Base-by-base conservation (phyloP, 2,797 vertebrate genomes). In the Semaprochilodus insignis region DNA sequence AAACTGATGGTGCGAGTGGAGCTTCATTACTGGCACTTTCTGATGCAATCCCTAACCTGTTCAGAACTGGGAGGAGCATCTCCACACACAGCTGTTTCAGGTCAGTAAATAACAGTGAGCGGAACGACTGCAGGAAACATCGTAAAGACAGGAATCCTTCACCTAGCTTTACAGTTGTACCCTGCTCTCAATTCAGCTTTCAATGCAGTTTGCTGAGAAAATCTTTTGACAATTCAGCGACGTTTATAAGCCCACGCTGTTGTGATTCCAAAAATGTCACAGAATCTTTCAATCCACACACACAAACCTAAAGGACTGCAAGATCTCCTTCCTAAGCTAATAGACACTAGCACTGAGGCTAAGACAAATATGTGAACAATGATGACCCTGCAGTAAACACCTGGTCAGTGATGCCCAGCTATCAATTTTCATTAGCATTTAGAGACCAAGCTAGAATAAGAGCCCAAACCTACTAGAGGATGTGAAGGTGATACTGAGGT, bases 71-170 rank as follows among this genome's bases (percentile, higher is more conserved):
- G 25, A 44, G 51, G 40, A 25, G 66, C 27, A 52, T 10, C 25
- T 19, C 36, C 54, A 63, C 73, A 48, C 82, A 60, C 16, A 23
- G 6, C 77, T 69, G 62, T 83, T 52, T 80, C 7, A 81, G 54
- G n/a, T 69, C 44, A 25, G 62, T 23, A 16, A 78, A 74, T 69
- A 54, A 63, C 31, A 63, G 21, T 63, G 60, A 75, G 62, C 44
- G 21, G 14, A 71, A 71, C 62, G 16, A 44, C 54, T 5, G 23
- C 1, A 55, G 72, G 67, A n/a, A 66, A 51, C 16, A 27, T 62
- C 40, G 3, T 77, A 74, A 84, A 86, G 48, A 52, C 73, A 82
- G 62, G 62, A 66, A 66, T 66, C 65, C 65, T 17, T 2, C 0
- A 34, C 4, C 15, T 23, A 66, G 31, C 31, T 36, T 6, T 66